Evolutionary conservation across 2,888 invertebrate species (phyloP).

Genomic region (Eupithecia subumbrata): DNA sequence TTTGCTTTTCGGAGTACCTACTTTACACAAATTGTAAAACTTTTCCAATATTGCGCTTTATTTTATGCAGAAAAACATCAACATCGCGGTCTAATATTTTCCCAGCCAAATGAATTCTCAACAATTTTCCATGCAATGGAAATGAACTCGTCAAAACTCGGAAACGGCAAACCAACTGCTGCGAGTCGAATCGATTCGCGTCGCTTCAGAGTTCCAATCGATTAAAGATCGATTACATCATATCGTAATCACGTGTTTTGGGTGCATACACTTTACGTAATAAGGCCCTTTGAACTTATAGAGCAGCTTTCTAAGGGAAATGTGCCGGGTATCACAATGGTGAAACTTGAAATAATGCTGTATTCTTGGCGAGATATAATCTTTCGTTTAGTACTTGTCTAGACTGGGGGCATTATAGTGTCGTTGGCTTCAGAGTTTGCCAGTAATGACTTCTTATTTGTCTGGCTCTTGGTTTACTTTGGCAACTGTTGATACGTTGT

Average conservation of each 20-base stretch:
- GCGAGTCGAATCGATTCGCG: slow-evolving; percentile 63
- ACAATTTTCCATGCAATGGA: slow-evolving; percentile 31
- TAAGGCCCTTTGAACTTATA: slow-evolving; percentile 42
- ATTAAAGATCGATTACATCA: slow-evolving; percentile 66
- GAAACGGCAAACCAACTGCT: slow-evolving; percentile 48
- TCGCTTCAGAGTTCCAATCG: slow-evolving; percentile 59
- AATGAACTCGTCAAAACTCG: slow-evolving; percentile 59
- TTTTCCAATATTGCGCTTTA: not conserved
- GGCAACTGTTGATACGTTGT: not conserved
- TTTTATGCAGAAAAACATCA: slow-evolving; percentile 9
- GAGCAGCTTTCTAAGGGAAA: slow-evolving; percentile 43
- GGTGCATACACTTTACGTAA: slow-evolving; percentile 50
- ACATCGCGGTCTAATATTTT: not conserved
- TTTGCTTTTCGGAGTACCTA: not conserved
- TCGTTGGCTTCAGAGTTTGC: slow-evolving; percentile 16
- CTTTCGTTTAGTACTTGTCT: slow-evolving; percentile 35
- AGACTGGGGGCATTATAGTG: slow-evolving; percentile 17
- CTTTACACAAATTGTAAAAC: not conserved
- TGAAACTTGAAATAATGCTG: slow-evolving; percentile 33
- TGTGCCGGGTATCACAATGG: slow-evolving; percentile 40
- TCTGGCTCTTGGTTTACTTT: not conserved
- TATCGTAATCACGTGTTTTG: slow-evolving; percentile 46
- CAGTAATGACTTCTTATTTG: slow-evolving; percentile 17
- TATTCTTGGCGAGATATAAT: slow-evolving; percentile 34
- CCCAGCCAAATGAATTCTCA: slow-evolving; percentile 1